These are phyloP conservation scores for Premnoplex brunnescens DNA, from an alignment of 2,797 vertebrate species.

Conservation along the genomic window DNA sequence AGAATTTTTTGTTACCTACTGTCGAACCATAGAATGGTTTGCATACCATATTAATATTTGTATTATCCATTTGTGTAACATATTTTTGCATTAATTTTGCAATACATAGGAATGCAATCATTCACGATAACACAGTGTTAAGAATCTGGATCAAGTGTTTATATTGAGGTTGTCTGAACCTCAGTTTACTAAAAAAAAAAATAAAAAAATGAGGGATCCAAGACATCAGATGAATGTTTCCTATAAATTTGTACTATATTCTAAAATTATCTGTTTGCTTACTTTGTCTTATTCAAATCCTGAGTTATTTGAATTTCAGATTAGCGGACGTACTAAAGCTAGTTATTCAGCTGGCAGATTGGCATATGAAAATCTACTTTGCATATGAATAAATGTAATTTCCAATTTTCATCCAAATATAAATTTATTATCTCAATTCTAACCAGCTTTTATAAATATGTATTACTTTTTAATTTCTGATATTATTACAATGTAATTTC, in stretches of 20 bases:
- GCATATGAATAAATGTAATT: not conserved
- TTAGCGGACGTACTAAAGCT: not conserved
- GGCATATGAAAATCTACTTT: not conserved
- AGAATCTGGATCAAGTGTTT: not conserved
- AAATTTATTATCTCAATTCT: constrained; percentile 17
- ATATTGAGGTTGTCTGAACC: not conserved
- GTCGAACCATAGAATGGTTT: not conserved
- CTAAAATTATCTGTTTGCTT: constrained; percentile 1
- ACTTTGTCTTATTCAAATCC: not conserved
- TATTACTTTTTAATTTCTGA: not conserved
- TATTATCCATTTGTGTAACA: not conserved
- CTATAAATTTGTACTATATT: not conserved
- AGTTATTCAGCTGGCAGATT: not conserved
- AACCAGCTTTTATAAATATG: not conserved
- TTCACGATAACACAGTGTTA: not conserved
- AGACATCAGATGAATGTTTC: not conserved
- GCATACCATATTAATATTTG: not conserved
- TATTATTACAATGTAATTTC: not conserved
- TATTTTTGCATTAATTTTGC: not conserved
- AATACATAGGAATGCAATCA: not conserved
- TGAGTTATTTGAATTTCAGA: constrained; percentile 16
- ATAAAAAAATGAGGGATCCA: not conserved
- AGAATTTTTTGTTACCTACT: not conserved
- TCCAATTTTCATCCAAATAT: not conserved
- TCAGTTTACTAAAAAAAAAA: not conserved